Base-by-base conservation (phyloP, 2,113 vertebrate species). In the Eupsittula cactorum region DNA sequence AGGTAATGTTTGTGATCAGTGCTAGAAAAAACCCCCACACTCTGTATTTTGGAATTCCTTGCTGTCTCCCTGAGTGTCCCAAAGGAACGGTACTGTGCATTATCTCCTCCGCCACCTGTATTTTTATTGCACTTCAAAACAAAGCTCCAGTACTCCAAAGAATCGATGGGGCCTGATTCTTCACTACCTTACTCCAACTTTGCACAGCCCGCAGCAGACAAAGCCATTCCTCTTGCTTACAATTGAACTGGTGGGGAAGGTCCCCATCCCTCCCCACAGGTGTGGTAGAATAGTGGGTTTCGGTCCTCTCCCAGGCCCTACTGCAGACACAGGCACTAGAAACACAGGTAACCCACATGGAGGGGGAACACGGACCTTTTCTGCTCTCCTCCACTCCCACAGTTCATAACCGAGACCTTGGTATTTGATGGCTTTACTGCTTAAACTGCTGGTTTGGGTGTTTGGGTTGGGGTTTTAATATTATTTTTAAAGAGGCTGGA, bases 101-200 rank as follows among this genome's bases (percentile, higher is more conserved):
- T 96, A 97, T 96, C 96, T 96, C 67, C 83, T 91, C 70, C 1
- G 0, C 88, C 93, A 96, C 92, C 96, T 96, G 92, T 93, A 96
- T 86, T 95, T 95, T 94, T 92, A 85, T 76, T 93, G 80, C 96
- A 87, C 81, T 97, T 96, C 95, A 96, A 94, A 97, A 95, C 92
- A 91, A 93, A 92, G 92, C 92, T 93, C 47, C 62, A 39, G 4
- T 23, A 86, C 90, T 95, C 93, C 93, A 95, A 94, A 96, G 92
- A 94, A 70, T 64, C 2, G 4, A 4, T 64, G 57, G 47, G 65
- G 89, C 62, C 89, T 87, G 89, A 97, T 95, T 82, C 95, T 91
- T 82, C 94, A 20, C 73, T 73, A 2, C 69, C n/a, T 94, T 96
- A 94, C 92, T 94, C 92, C 91, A 64, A 5, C 57, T 79, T 60